Percentiles rank a stretch among this genome's conserved stretches.
Conservation (phyloP, 2,797 vertebrate species). For the Cossypha heuglini region DNA sequence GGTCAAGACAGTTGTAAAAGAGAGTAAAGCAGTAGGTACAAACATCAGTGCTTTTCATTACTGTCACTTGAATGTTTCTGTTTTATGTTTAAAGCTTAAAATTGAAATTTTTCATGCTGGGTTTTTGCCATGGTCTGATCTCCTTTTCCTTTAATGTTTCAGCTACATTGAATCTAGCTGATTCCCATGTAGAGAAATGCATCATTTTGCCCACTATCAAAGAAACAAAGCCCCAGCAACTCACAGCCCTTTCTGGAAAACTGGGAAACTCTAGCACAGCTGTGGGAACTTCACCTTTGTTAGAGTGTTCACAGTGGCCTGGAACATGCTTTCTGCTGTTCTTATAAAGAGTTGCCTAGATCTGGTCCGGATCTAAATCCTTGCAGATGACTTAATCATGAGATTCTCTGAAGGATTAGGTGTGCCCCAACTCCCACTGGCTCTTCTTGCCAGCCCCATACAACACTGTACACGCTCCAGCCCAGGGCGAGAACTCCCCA, state of each 20-base stretch:
- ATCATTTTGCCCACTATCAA: background rate
- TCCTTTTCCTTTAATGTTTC: background rate
- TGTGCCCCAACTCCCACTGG: accelerated
- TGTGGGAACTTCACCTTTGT: background rate
- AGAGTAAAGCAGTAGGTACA: background rate
- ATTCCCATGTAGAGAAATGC: background rate
- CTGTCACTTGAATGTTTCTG: background rate
- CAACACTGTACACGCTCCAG: background rate
- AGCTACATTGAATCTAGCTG: background rate
- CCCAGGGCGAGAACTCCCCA: background rate
- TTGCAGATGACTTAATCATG: background rate
- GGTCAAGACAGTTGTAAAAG: background rate
- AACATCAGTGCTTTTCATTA: background rate
- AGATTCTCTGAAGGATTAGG: background rate
- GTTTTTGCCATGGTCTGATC: background rate
- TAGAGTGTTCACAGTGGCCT: background rate
- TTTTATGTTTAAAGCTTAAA: background rate
- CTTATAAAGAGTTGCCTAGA: background rate
- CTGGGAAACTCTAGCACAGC: background rate
- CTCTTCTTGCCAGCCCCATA: background rate
- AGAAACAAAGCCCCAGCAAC: background rate
- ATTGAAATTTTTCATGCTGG: background rate
- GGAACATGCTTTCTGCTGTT: background rate
- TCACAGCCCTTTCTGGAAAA: background rate
- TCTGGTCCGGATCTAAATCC: background rate